Evolutionary conservation across 2,797 vertebrate genomes (phyloP).

Genomic region (Vireo griseus): DNA sequence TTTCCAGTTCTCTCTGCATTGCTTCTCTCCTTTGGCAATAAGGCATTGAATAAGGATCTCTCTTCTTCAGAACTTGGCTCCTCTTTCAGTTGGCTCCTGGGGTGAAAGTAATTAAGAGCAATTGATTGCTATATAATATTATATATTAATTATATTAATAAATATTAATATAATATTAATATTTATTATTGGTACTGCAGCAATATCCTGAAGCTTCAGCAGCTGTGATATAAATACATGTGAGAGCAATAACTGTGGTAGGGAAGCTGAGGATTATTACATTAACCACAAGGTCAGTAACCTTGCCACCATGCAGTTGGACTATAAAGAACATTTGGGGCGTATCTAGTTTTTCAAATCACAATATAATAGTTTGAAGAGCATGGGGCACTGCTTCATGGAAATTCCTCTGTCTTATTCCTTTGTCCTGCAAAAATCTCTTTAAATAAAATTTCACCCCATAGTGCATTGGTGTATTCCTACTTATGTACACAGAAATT

Average conservation of each 20-base stretch:
- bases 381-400: not conserved
- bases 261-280: not conserved
- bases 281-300: not conserved
- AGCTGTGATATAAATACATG: not conserved
- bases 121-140: slow-evolving; percentile 27
- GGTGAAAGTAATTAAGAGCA: slow-evolving; percentile 45
- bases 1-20: not conserved
- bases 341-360: not conserved
- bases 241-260: not conserved
- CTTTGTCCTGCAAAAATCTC: not conserved
- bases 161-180: not conserved
- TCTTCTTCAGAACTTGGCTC: not conserved
- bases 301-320: not conserved
- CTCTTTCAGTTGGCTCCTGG: slow-evolving; percentile 20
- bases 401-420: not conserved
- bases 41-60: not conserved
- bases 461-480: not conserved
- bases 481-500: not conserved
- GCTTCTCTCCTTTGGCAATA: not conserved
- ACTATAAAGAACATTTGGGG: not conserved
- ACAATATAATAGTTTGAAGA: not conserved
- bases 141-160: no score
- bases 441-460: not conserved
- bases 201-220: slow-evolving; percentile 8
- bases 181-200: slow-evolving; percentile 37